Evolutionary conservation across 1,140 invertebrate genomes (phyloP).

Genomic region (Dendroctonus ponderosae): DNA sequence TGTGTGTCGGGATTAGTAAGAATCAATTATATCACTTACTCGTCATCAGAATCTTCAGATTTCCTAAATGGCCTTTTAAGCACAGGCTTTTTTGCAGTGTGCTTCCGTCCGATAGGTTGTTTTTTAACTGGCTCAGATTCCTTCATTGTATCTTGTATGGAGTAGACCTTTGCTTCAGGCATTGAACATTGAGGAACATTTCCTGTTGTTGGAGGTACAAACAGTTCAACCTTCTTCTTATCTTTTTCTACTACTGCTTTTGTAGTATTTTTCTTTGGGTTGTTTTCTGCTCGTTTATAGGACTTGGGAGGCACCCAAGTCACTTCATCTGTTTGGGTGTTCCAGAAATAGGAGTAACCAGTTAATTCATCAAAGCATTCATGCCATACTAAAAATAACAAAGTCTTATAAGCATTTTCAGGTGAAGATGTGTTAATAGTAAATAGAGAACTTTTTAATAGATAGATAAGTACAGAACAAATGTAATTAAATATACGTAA

Average conservation of each 20-base stretch:
- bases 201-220: conserved; percentile 16
- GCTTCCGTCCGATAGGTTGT: conserved; percentile 3
- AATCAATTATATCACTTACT: conserved; percentile 47
- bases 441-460: no score
- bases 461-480: no score
- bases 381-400: conserved; percentile 57
- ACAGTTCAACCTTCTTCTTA: conserved; percentile 18
- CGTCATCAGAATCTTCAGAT: conserved; percentile 53
- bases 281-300: conserved; percentile 40
- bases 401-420: no score
- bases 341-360: conserved; percentile 74
- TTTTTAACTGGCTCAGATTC: conserved; percentile 19
- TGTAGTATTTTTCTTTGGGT: background rate
- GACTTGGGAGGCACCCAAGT: conserved; percentile 70
- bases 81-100: conserved; percentile 1
- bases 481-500: no score
- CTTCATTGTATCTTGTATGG: conserved; percentile 29
- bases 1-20: no score
- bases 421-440: background rate
- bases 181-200: conserved; percentile 22
- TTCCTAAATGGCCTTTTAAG: background rate
- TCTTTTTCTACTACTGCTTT: background rate
- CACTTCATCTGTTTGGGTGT: conserved; percentile 67
- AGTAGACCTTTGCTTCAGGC: conserved; percentile 31
- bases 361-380: conserved; percentile 67